Evolutionary conservation across 2,888 invertebrate genomes (phyloP).

Genomic region (Erebia aethiops): DNA sequence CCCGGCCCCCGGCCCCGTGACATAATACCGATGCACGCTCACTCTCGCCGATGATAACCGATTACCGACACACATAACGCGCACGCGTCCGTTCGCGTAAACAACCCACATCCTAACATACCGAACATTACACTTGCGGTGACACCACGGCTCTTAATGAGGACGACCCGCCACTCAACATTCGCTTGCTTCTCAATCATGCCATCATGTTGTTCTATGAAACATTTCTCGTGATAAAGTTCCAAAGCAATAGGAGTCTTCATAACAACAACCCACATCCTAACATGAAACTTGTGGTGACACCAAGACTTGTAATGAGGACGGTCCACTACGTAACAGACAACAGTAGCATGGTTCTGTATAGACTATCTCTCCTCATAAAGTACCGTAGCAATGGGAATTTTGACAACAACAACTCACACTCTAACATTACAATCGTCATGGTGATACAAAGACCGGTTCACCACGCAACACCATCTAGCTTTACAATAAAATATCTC

Average conservation of each 20-base stretch:
- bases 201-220: too few relatives aligned
- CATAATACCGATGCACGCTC: slow-evolving; percentile 58
- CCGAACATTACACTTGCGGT: slow-evolving; percentile 4
- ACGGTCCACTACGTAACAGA: too few relatives aligned
- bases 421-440: neutral
- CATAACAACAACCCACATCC: too few relatives aligned
- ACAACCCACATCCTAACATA: slow-evolving; percentile 45
- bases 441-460: neutral
- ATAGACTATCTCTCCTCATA: neutral
- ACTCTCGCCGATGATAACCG: slow-evolving; percentile 65
- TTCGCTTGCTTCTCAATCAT: too few relatives aligned
- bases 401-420: neutral
- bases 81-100: slow-evolving; percentile 66
- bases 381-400: neutral
- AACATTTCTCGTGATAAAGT: too few relatives aligned
- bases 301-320: too few relatives aligned
- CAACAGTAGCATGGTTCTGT: neutral
- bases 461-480: too few relatives aligned
- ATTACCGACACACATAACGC: slow-evolving; percentile 56
- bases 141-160: slow-evolving; percentile 1
- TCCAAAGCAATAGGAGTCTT: too few relatives aligned
- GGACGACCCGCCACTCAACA: neutral
- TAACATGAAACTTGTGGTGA: too few relatives aligned
- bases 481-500: too few relatives aligned
- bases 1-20: slow-evolving; percentile 46